Evolutionary conservation across 2,113 vertebrate species (phyloP), one percentile per base, ranked within the genome.

Genomic region (Bolborhynchus lineola): DNA sequence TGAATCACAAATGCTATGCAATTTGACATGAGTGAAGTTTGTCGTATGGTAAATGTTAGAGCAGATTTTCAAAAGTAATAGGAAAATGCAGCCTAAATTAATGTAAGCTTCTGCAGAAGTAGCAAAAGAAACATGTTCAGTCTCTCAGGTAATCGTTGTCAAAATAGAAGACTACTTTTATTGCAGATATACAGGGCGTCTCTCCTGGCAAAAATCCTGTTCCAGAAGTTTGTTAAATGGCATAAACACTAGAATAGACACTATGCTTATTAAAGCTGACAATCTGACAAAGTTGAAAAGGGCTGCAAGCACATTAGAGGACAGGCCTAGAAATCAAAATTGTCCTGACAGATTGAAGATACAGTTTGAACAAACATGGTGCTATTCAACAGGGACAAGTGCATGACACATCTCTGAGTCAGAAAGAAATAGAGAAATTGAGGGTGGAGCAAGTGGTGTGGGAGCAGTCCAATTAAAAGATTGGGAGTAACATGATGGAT

Each of bases 271-370:
- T 64, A 93, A 87, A 96, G 23, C 26, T 93, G 96, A 90, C 84
- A 95, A 47, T 75, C 65, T 85, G 74, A 72, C 82, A 91, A 76
- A 82, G 57, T 44, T 90, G 85, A 79, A 93, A 97, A 91, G 35
- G 65, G 65, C 65, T 95, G 74, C 78, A 85, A 95, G 70, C 52
- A 64, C 15, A 1, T 85, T 75, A 87, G 62, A 90, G 46, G 47
- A 85, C 42, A 79, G 84, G 23, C 24, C 57, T 93, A 72, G 35
- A 87, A 89, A 87, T 79, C 70, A 87, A 69, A 93, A 87, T 71
- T 3, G 71, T 85, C 84, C 55, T 89, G 47, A 87, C 17, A 82
- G 87, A 85, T 55, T 55, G 67, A 91, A 91, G 78, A 8, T 90
- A 68, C 29, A 76, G 23, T 76, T 64, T 76, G 31, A 95, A 82